Evolutionary conservation across 2,113 vertebrate genomes (phyloP).

Genomic region (Gnathonemus echidnorhynchus): DNA sequence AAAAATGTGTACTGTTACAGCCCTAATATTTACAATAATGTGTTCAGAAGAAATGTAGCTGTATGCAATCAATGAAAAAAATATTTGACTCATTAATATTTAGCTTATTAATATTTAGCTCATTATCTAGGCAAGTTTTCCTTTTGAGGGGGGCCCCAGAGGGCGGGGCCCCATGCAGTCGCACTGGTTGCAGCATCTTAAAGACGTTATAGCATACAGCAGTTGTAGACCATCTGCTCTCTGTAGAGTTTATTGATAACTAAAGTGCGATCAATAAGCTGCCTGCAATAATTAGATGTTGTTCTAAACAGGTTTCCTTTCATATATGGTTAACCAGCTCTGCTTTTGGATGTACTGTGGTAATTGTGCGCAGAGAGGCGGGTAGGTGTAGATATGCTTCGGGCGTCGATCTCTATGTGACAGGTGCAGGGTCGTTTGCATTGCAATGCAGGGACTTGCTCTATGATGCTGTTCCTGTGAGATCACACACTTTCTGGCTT

Average conservation of each 20-base stretch:
- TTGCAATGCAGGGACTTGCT: background rate
- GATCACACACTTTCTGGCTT: background rate
- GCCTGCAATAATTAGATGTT: background rate
- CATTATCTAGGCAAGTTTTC: background rate
- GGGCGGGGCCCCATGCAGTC: background rate
- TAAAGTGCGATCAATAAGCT: background rate
- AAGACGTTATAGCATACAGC: background rate
- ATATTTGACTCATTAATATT: background rate
- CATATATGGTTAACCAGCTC: background rate
- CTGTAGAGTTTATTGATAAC: background rate
- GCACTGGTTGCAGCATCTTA: background rate
- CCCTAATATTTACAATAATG: background rate
- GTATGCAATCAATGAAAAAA: background rate
- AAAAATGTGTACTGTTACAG: background rate
- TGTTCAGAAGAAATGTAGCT: background rate
- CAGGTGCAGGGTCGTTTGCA: background rate
- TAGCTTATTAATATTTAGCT: background rate
- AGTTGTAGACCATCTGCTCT: background rate
- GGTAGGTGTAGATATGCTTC: background rate
- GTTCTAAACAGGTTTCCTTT: background rate
- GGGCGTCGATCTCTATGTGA: background rate
- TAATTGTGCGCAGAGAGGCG: background rate
- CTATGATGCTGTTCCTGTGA: background rate
- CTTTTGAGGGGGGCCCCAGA: background rate
- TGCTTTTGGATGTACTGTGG: background rate